Evolutionary conservation across 1,140 invertebrate species (phyloP).

Genomic region (Drosophila bifasciata): DNA sequence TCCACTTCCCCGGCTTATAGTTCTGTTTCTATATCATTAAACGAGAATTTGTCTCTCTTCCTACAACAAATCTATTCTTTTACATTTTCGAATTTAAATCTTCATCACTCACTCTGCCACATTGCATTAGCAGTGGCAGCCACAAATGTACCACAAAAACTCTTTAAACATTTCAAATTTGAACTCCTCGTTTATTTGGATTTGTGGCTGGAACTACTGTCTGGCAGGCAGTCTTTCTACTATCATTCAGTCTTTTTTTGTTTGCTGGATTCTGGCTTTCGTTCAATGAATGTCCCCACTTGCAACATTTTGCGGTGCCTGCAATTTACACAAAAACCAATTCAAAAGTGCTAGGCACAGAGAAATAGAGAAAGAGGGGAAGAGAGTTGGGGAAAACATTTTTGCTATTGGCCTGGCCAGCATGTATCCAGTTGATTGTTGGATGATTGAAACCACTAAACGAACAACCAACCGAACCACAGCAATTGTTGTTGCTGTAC

Average conservation of each 20-base stretch:
- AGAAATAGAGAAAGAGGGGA: constrained; percentile 1
- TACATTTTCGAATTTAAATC: background rate
- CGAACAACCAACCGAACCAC: constrained; percentile 15
- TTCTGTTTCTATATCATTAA: no score
- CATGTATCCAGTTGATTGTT: constrained; percentile 45
- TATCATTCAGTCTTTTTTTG: constrained; percentile 22
- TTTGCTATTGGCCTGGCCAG: constrained; percentile 31
- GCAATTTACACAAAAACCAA: constrained; percentile 41
- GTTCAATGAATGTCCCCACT: constrained; percentile 30
- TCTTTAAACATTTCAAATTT: constrained; percentile 24
- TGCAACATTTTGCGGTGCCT: constrained; percentile 51
- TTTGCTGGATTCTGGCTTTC: constrained; percentile 31
- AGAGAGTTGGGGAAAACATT: constrained; percentile 4
- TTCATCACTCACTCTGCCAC: background rate
- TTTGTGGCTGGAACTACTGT: constrained; percentile 27
- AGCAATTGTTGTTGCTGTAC: constrained; percentile 23
- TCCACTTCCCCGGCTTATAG: no score
- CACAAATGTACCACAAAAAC: constrained; percentile 25
- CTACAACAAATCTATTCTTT: background rate
- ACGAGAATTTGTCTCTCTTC: no score
- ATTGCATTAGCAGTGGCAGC: constrained; percentile 18
- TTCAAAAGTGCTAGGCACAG: constrained; percentile 33
- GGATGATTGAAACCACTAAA: constrained; percentile 54
- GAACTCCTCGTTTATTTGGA: constrained; percentile 47
- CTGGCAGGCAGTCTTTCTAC: constrained; percentile 7